These are phyloP conservation scores for Drosophila siamana DNA, from an alignment of 2,888 invertebrate species.

Conservation along the genomic window DNA sequence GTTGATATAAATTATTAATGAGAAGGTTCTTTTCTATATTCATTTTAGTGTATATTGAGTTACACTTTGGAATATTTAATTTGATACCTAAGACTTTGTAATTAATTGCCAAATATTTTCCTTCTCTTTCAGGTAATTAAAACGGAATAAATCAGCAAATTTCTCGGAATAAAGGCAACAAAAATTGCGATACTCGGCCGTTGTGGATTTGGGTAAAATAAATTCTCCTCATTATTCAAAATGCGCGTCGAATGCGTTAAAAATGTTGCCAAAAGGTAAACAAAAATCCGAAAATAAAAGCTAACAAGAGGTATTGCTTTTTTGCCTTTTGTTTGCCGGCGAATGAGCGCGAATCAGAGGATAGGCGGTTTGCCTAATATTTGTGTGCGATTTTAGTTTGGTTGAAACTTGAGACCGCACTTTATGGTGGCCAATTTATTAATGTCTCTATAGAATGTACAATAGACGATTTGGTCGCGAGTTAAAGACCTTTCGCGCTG, in stretches of 20 bases:
- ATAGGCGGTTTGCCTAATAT: constrained; percentile 9
- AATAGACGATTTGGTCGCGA: constrained; percentile 26
- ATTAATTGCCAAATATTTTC: constrained; percentile 48
- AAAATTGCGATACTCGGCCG: constrained; percentile 13
- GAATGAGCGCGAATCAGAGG: background rate
- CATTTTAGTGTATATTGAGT: constrained; percentile 13
- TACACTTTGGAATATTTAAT: background rate
- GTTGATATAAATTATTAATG: too few relatives aligned
- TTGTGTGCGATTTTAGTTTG: constrained; percentile 20
- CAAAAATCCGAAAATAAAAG: constrained; percentile 28
- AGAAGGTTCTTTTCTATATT: background rate
- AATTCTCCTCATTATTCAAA: constrained; percentile 63
- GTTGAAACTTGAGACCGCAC: constrained; percentile 68
- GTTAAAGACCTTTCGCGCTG: constrained; percentile 51
- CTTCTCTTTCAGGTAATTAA: constrained; percentile 73
- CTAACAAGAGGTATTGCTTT: constrained; percentile 17
- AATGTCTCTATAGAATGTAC: constrained; percentile 64
- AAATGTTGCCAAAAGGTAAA: constrained; percentile 49
- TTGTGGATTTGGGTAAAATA: constrained; percentile 32
- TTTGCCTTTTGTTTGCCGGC: constrained; percentile 60
- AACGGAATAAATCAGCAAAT: constrained; percentile 49
- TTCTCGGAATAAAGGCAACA: constrained; percentile 31
- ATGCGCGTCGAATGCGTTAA: constrained; percentile 45
- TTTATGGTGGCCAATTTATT: constrained; percentile 61
- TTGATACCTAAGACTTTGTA: constrained; percentile 22